phyloP scores from a whole-genome alignment of 2,888 invertebrate genomes.

The Leptothorax acervorum region DNA sequence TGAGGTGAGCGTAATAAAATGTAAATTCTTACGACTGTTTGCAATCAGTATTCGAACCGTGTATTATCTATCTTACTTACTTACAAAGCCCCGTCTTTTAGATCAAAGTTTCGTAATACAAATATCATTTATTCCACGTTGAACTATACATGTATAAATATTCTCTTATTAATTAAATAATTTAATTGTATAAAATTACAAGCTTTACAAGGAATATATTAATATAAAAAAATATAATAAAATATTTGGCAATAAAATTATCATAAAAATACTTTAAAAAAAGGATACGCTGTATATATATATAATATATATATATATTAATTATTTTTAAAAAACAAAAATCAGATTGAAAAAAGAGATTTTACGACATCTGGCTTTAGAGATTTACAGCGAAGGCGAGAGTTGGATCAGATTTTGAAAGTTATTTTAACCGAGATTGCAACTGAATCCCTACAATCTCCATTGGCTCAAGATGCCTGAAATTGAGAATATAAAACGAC shows the following conservation, averaged over 20 bases:
- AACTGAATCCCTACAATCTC: constrained; percentile 9
- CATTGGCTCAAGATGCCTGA: neutral
- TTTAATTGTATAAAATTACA: neutral
- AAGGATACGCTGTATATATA: neutral
- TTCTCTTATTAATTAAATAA: constrained; percentile 9
- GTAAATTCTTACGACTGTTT: constrained; percentile 13
- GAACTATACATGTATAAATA: neutral
- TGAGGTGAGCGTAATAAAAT: constrained; percentile 19
- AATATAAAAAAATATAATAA: neutral
- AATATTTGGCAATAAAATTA: neutral
- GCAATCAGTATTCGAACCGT: neutral
- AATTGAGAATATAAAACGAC: constrained; percentile 12
- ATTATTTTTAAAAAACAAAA: neutral
- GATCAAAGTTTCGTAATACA: neutral
- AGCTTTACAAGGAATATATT: neutral
- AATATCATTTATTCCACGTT: neutral
- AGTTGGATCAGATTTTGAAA: neutral
- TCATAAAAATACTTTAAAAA: neutral
- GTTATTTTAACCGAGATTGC: constrained; percentile 35
- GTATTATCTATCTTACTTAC: neutral
- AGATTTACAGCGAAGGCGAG: neutral
- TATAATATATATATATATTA: neutral
- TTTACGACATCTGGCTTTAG: neutral
- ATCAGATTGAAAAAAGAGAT: neutral
- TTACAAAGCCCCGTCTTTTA: neutral